Evolutionary conservation across 2,113 vertebrate species (phyloP), one percentile per base, ranked within the genome.

Genomic region (Microtus oregoni): DNA sequence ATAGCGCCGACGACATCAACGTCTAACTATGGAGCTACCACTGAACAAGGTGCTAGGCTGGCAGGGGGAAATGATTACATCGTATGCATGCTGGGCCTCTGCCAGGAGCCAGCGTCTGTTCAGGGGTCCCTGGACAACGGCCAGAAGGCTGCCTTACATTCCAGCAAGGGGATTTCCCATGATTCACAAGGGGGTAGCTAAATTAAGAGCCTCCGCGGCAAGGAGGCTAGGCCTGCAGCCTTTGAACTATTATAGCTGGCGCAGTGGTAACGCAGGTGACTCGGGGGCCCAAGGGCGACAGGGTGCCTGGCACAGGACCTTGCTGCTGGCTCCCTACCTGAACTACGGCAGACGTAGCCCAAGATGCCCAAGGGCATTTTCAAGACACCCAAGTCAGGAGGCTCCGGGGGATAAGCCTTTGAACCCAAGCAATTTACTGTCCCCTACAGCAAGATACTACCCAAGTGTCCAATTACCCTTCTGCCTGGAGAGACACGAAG

Each of bases 151-250:
- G 67, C 35, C 55, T 95, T 35, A 58, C 20, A 81, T 75, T 70
- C 77, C 55, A 95, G 81, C n/a, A 47, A 28, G 3, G n/a, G 30
- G 35, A 26, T n/a, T n/a, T 72, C 12, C 0, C 1, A 11, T 19
- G 47, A 87, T 79, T 81, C 85, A 20, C 63, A 26, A 52, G 73
- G 68, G 6, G 77, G 47, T 92, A 75, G 90, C 78, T 68, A 91
- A 86, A 95, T 58, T 28, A 96, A 90, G 91, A 78, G 72, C 67
- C 75, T 26, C 38, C 35, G 28, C 3, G 28, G 78, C 90, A 77
- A 92, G 14, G 77, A 93, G 55, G 44, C 50, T 52, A 38, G 41
- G 30, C 35, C 70, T 1, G 44, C 91, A 81, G 70, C 13, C 58
- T 76, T 73, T 90, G 22, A 86, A 32, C 32, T 47, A 10, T 7